phyloP scores from a whole-genome alignment of 2,113 vertebrate genomes.

The Entomyzon cyanotis region DNA sequence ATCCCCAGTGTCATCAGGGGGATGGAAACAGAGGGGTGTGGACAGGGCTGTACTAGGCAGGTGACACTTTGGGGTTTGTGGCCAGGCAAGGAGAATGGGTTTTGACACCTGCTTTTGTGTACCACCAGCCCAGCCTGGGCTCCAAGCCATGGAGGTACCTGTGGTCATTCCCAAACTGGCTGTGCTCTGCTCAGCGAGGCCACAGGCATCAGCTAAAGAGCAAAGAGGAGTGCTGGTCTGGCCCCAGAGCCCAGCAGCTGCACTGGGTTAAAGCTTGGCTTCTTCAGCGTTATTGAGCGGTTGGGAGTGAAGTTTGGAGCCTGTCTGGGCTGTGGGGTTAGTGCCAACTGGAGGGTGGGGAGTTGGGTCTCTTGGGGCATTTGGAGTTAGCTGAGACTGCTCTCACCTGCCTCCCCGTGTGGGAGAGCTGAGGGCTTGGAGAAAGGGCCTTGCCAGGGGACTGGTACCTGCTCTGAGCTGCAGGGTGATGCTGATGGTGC shows the following conservation, averaged over 20 bases:
- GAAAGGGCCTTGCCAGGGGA: background rate
- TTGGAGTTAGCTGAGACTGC: background rate
- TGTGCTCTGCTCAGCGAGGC: background rate
- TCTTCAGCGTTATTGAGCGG: background rate
- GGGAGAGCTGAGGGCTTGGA: background rate
- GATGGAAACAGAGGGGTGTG: background rate
- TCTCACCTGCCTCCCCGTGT: background rate
- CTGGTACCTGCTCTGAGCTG: background rate
- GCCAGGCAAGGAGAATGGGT: background rate
- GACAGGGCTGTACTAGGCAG: background rate
- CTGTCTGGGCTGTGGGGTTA: background rate
- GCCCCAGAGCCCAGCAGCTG: background rate
- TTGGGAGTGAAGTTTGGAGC: background rate
- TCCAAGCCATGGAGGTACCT: background rate
- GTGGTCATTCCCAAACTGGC: background rate
- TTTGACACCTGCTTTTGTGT: background rate
- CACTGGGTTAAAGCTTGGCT: background rate
- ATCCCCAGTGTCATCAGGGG: accelerated
- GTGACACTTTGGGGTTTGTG: background rate
- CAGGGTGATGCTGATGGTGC: background rate
- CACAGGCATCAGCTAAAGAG: background rate
- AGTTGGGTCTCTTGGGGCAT: background rate
- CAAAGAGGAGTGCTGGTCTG: background rate
- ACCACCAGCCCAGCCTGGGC: background rate
- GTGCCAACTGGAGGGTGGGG: background rate